phyloP scores from a whole-genome alignment of 1,140 invertebrate species.

The Tribolium madens region DNA sequence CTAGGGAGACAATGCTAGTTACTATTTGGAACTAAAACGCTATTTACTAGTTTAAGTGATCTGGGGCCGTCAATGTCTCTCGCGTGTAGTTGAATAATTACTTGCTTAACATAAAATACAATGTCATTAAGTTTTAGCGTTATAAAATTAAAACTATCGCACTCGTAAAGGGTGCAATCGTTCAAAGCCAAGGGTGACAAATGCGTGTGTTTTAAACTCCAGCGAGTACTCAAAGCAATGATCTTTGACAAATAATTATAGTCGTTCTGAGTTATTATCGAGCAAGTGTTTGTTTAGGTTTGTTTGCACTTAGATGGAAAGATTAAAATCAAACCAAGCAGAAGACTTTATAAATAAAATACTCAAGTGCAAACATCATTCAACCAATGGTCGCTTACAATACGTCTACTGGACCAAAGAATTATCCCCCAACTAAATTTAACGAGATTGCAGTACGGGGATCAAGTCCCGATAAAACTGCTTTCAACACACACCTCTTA shows the following conservation, averaged over 20 bases:
- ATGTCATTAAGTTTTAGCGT: conserved; percentile 54
- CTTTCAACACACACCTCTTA: conserved; percentile 18
- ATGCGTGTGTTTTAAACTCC: conserved; percentile 19
- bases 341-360: conserved; percentile 61
- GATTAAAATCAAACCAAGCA: conserved; percentile 62
- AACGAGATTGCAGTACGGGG: conserved; percentile 43
- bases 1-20: conserved; percentile 20
- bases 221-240: conserved; percentile 1
- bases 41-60: conserved; percentile 59
- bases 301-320: conserved; percentile 59
- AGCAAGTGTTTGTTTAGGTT: conserved; percentile 62
- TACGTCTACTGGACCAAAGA: conserved; percentile 58
- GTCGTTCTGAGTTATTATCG: conserved; percentile 57
- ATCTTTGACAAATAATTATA: conserved; percentile 56
- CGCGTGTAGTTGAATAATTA: conserved; percentile 56
- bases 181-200: conserved; percentile 26
- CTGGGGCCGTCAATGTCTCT: conserved; percentile 54
- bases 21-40: conserved; percentile 54
- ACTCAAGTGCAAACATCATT: conserved; percentile 59
- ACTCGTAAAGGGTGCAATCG: conserved; percentile 15
- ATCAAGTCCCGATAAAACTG: conserved; percentile 12
- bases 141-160: conserved; percentile 6
- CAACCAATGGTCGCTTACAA: conserved; percentile 54
- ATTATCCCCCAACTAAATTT: conserved; percentile 53
- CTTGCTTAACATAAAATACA: conserved; percentile 60